Evolutionary conservation across 2,888 invertebrate species (phyloP), one percentile per base, ranked within the genome.

Genomic region (Pocota personata): DNA sequence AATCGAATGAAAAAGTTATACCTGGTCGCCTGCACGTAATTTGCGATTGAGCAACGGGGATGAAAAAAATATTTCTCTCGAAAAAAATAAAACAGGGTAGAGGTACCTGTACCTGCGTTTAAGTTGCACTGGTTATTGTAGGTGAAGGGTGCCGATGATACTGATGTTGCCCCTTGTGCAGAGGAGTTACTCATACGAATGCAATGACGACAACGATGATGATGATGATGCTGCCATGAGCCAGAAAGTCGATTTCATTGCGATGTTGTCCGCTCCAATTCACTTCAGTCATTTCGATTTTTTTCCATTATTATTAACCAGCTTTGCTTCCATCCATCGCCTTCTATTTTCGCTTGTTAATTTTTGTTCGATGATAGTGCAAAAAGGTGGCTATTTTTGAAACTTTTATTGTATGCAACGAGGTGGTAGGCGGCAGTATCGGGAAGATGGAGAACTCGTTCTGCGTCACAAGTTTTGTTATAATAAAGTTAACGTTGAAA

Each of bases 1-100:
- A 86, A 86, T 86, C 82, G 82, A 86, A 86, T 86, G 82, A 86
- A 82, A 86, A 86, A 86, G 86, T 86, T 86, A 86, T 76, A 86
- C 82, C 82, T 82, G 82, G 71, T 86, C 76, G 72, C 76, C 82
- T 77, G 82, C 58, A 86, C 72, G 76, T 86, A 82, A 86, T 86
- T 77, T 86, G 76, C 82, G 72, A 82, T 82, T 82, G 86, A 82
- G 82, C 80, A 82, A 86, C 86, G 66, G 55, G 60, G 76, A 71
- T 82, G 76, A 77, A 77, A 72, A 79, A 79, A 16, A 40, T 58
- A 72, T 64, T 21, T 50, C 21, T 50, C 19, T 24, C n/a, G 7
- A 35, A 35, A 19, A 60, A 64, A 48, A 57, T 75, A 32, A n/a
- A 57, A 52, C 48, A 40, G 57, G 14, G 30, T 40, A 6, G 14